Evolutionary conservation across 1,140 invertebrate species (phyloP).

Genomic region (Anastrepha obliqua): DNA sequence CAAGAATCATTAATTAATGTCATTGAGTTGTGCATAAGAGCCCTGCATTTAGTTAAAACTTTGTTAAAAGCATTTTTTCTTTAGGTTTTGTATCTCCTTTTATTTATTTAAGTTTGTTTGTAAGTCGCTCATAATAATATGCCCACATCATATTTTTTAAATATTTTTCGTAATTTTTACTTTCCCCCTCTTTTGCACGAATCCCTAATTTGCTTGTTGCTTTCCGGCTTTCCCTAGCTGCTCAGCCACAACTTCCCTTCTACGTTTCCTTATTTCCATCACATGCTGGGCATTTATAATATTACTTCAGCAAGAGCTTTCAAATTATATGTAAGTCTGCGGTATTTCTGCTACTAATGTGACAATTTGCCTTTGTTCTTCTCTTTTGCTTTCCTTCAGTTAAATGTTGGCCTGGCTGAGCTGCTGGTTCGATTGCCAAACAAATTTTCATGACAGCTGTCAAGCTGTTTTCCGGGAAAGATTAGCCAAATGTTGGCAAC

Average conservation of each 20-base stretch:
- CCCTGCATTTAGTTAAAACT: too few relatives aligned
- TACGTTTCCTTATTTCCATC: neutral
- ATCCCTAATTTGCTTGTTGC: neutral
- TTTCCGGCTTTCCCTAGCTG: neutral
- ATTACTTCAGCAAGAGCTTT: neutral
- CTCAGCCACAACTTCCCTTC: neutral
- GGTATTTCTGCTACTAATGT: neutral
- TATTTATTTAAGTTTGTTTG: too few relatives aligned
- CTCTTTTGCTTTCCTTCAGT: neutral
- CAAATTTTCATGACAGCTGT: conserved; percentile 43
- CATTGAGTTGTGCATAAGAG: too few relatives aligned
- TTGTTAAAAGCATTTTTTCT: too few relatives aligned
- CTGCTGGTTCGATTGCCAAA: conserved; percentile 14
- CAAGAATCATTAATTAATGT: too few relatives aligned
- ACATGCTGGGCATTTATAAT: neutral
- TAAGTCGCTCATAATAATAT: too few relatives aligned
- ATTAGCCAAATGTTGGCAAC: conserved; percentile 46
- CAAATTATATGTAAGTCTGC: neutral
- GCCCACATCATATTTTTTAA: too few relatives aligned
- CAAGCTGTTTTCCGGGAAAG: conserved; percentile 17
- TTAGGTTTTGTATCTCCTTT: too few relatives aligned
- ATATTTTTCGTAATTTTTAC: too few relatives aligned
- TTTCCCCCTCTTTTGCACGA: too few relatives aligned
- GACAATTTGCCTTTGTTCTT: conserved; percentile 19
- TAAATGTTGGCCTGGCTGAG: neutral